Evolutionary conservation across 2,113 vertebrate genomes (phyloP), one percentile per base, ranked within the genome.

Genomic region (Lepus europaeus): DNA sequence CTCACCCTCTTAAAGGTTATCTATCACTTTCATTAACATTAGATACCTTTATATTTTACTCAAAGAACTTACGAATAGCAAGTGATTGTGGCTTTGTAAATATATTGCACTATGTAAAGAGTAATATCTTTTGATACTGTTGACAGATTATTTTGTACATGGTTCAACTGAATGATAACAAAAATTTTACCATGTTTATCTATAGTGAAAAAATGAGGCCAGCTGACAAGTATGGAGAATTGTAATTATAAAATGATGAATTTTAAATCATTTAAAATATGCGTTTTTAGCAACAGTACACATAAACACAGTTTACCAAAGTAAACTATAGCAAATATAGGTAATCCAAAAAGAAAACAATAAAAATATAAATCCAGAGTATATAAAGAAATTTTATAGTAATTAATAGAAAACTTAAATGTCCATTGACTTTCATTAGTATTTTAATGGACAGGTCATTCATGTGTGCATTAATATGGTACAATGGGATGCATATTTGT

Each of bases 1-100:
- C 1, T 76, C 79, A 56, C 83, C 25, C 64, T 56, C 68, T 81
- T 31, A 20, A 53, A 91, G 69, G 80, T 69, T 93, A 36, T 96
- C 70, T 89, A 31, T 0, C 6, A 64, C 12, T 92, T 19, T 74
- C 11, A 89, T 86, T 96, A 90, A 73, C 4, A 66, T 29, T 87
- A 17, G 63, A 96, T 22, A 92, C 20, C 61, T 96, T 64, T 89
- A 59, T 81, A 74, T 94, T 95, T 36, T 95, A 27, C 79, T 95
- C 97, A 94, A 90, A 94, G 39, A 56, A 87, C 90, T 94, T 94
- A 27, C 11, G 97, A 92, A 96, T 96, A 6, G 96, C 83, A 97
- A 97, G 66, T 27, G 83, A 64, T 19, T 77, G 87, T 36, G 85
- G 0, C 14, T 95, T 95, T 95, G n/a, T 74, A 49, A 93, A 68